A percentile compares a stretch with the other conserved stretches of the same genome.
phyloP scores from a whole-genome alignment of 2,888 invertebrate genomes.

The Galeruca laticollis region DNA sequence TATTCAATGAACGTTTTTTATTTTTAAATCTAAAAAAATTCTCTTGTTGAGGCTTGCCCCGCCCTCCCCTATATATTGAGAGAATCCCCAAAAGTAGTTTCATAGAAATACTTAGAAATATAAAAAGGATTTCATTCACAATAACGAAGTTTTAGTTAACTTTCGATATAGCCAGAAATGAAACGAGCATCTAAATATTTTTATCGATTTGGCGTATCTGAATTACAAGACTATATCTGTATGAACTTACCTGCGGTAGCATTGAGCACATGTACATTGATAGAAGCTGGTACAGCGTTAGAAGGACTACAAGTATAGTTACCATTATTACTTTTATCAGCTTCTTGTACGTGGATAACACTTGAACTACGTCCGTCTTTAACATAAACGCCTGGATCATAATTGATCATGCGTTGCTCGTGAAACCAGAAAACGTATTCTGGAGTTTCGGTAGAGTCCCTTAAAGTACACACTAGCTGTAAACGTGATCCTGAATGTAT shows the following conservation, averaged over 20 bases:
- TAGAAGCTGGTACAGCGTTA: constrained; percentile 75
- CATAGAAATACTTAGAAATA: too few relatives aligned
- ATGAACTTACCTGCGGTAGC: constrained; percentile 67
- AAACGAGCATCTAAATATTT: too few relatives aligned
- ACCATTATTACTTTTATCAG: constrained; percentile 73
- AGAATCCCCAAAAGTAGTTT: too few relatives aligned
- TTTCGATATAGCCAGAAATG: too few relatives aligned
- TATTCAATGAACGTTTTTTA: too few relatives aligned
- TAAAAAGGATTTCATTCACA: too few relatives aligned
- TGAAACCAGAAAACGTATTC: constrained; percentile 75
- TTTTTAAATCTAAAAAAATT: too few relatives aligned
- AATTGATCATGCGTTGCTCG: constrained; percentile 74
- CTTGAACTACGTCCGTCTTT: constrained; percentile 73
- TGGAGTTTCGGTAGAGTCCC: constrained; percentile 71
- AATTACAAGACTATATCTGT: too few relatives aligned
- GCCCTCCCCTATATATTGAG: too few relatives aligned
- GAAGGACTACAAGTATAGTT: constrained; percentile 80
- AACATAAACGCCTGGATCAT: constrained; percentile 71
- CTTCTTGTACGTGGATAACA: constrained; percentile 76
- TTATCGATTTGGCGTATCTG: too few relatives aligned
- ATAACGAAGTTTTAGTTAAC: too few relatives aligned
- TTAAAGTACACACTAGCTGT: constrained; percentile 71
- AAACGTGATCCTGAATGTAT: constrained; percentile 72
- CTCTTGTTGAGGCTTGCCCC: too few relatives aligned
- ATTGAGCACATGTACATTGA: constrained; percentile 78